Percentiles rank a stretch among this genome's conserved stretches.
These are phyloP conservation scores for Porites cylindrica DNA, from an alignment of 92 coral and sea anemone species.

Conservation along the genomic window DNA sequence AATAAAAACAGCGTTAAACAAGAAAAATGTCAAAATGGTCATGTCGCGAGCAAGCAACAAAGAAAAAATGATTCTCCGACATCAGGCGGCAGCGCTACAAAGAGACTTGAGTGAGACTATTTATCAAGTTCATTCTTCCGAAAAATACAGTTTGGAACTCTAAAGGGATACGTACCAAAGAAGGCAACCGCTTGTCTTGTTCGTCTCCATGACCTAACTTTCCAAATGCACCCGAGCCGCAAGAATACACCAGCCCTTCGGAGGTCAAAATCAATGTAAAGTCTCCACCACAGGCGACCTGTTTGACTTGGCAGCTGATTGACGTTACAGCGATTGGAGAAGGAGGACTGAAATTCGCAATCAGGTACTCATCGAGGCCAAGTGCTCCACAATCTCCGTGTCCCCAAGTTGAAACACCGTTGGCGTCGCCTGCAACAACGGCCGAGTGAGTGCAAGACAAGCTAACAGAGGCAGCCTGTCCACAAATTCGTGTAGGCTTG, in stretches of 20 bases:
- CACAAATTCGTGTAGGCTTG: slow-evolving; percentile 31
- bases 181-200: slow-evolving; percentile 49
- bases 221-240: slow-evolving; percentile 68
- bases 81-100: too few species aligned
- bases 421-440: slow-evolving; percentile 21
- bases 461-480: slow-evolving; percentile 34
- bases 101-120: too few species aligned
- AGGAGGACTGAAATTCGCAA: slow-evolving; percentile 13
- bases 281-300: slow-evolving; percentile 74
- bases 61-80: too few species aligned
- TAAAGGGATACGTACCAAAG: slow-evolving; percentile 48
- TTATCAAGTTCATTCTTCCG: too few species aligned
- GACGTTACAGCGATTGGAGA: slow-evolving; percentile 33
- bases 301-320: slow-evolving; percentile 39
- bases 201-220: slow-evolving; percentile 76
- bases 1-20: too few species aligned
- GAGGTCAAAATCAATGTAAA: slow-evolving; percentile 66
- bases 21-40: too few species aligned
- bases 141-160: too few species aligned
- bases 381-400: slow-evolving; percentile 58
- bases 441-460: slow-evolving; percentile 68
- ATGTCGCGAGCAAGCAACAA: too few species aligned
- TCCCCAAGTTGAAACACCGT: slow-evolving; percentile 61
- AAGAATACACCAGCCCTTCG: slow-evolving; percentile 68
- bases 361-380: slow-evolving; percentile 48